Percentiles rank a stretch among this genome's conserved stretches.
Conservation (phyloP, 1,140 invertebrate genomes). For the Drosophila miranda region DNA sequence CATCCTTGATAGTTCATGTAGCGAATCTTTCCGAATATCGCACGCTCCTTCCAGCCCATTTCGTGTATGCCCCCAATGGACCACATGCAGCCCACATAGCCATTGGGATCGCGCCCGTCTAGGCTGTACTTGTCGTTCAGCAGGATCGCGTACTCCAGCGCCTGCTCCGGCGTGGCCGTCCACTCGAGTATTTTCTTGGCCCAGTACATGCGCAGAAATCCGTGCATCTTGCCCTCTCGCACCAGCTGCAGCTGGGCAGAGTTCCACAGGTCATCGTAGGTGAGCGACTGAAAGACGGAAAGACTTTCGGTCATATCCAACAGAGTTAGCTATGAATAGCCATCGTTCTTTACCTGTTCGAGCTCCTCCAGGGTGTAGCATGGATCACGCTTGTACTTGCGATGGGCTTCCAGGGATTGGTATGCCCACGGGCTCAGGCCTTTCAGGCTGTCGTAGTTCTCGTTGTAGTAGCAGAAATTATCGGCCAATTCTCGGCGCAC, state of each 20-base stretch:
- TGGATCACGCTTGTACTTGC: constrained; percentile 90
- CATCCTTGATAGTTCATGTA: constrained; percentile 96
- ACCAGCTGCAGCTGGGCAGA: constrained; percentile 92
- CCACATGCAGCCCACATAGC: constrained; percentile 97
- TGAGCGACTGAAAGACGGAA: constrained; percentile 82
- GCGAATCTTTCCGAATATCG: constrained; percentile 95
- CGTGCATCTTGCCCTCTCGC: constrained; percentile 94
- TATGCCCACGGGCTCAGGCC: constrained; percentile 92
- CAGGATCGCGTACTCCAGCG: constrained; percentile 89
- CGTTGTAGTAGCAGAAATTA: constrained; percentile 95
- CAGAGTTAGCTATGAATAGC: no score
- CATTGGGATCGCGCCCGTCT: constrained; percentile 95
- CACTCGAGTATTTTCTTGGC: constrained; percentile 96
- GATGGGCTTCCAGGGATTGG: constrained; percentile 87
- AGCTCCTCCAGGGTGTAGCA: constrained; percentile 89
- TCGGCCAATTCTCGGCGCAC: constrained; percentile 93
- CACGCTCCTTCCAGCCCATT: constrained; percentile 93
- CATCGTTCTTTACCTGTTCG: constrained; percentile 82
- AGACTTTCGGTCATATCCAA: neutral
- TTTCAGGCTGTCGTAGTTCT: constrained; percentile 91
- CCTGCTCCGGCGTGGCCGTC: constrained; percentile 90
- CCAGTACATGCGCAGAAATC: constrained; percentile 97
- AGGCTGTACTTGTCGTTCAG: constrained; percentile 94
- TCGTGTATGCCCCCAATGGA: constrained; percentile 96
- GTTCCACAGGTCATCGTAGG: constrained; percentile 96